Conservation (phyloP, 2,888 invertebrate species). For the Antheraea assamensis region DNA sequence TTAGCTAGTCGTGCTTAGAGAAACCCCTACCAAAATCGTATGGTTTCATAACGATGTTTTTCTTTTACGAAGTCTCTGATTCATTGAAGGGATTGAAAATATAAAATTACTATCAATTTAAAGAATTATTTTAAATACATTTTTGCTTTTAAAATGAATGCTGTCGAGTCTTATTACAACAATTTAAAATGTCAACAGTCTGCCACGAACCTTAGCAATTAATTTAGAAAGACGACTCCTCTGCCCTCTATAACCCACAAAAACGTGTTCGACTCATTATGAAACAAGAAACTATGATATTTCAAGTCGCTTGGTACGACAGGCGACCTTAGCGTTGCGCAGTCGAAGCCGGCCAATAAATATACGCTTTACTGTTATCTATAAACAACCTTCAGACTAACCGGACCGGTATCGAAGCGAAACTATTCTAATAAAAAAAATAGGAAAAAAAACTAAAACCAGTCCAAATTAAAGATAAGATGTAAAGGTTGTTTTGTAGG, state of each 20-base stretch:
- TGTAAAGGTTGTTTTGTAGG: conserved; percentile 46
- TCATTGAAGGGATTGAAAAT: too few species aligned
- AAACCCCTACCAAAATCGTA: too few species aligned
- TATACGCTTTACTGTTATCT: conserved; percentile 79
- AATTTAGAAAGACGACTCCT: conserved; percentile 55
- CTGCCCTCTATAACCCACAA: conserved; percentile 54
- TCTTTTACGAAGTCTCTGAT: too few species aligned
- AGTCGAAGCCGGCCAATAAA: conserved; percentile 65
- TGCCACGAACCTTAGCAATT: conserved; percentile 16
- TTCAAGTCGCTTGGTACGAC: conserved; percentile 60
- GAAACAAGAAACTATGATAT: conserved; percentile 79
- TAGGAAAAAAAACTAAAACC: conserved; percentile 54
- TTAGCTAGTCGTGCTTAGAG: too few species aligned
- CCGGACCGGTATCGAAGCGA: conserved; percentile 76
- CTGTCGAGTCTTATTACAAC: neutral
- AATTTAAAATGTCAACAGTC: neutral
- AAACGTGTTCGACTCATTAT: conserved; percentile 78
- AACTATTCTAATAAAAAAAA: conserved; percentile 67
- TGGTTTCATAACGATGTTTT: too few species aligned
- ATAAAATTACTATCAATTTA: too few species aligned
- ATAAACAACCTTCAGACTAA: conserved; percentile 67
- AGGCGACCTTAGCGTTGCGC: conserved; percentile 66
- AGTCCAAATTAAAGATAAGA: conserved; percentile 48
- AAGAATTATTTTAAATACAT: neutral
- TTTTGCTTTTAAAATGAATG: neutral